Evolutionary conservation across 2,797 vertebrate species (phyloP), one percentile per base, ranked within the genome.

Genomic region (Rhinichthys osculus): DNA sequence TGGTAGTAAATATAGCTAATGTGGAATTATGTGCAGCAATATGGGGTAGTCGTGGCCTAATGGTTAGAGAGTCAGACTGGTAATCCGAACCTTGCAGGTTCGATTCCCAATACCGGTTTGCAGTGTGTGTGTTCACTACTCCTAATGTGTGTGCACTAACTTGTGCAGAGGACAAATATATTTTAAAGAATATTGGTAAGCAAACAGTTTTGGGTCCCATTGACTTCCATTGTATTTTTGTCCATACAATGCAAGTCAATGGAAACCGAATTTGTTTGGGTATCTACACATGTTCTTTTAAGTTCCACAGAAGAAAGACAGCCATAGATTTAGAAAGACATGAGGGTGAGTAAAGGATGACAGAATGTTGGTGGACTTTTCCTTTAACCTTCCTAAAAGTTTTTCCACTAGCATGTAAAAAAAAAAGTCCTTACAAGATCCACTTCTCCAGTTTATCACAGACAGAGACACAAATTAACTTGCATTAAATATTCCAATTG

Each of bases 1-100:
- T 38, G 19, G 74, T 57, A 77, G 74, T 57, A 77, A 38, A 38
- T 57, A 77, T 38, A 77, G 74, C 38, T 38, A n/a, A 57, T 57
- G 21, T 77, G 74, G 33, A 77, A 38, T 77, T 57, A 77, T 57
- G 50, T 38, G 27, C 27, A 27, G 27, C 27, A 27, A 27, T 27
- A 27, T 27, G 14, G 47, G 47, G 14, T 50, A 17, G 16, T 6
- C 0, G 5, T 50, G 47, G 16, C 5, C 47, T 17, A 50, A 17
- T 50, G 47, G 16, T 50, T 50, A 50, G 5, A 50, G 47, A 17
- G 47, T 50, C 47, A 50, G 14, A 50, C 16, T 50, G 47, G 16
- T 17, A 17, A 16, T 5, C 47, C 1, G 4, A 47, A 16, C 14
- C 1, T 50, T 50, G 14, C 1, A 0, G 14, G 47, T 50, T 50